These are phyloP conservation scores for Labia minor DNA, from an alignment of 2,888 invertebrate species.

Conservation along the genomic window DNA sequence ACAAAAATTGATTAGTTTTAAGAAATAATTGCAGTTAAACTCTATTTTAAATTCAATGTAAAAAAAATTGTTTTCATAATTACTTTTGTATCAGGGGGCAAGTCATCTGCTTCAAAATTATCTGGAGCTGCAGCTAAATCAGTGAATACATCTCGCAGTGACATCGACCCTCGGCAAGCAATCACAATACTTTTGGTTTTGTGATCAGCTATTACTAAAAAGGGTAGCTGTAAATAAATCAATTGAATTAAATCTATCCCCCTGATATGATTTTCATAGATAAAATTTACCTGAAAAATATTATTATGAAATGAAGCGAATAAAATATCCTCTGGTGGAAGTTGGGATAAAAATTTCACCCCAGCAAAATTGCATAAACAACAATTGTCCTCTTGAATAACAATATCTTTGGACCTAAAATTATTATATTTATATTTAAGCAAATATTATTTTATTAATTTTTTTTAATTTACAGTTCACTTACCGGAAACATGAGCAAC, in stretches of 20 bases:
- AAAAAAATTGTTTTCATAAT: no score
- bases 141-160: constrained; percentile 72
- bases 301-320: constrained; percentile 79
- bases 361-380: constrained; percentile 80
- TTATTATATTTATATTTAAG: neutral
- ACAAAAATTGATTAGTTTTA: no score
- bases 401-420: constrained; percentile 40
- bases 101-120: constrained; percentile 56
- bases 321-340: constrained; percentile 67
- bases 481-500: constrained; percentile 61
- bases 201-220: constrained; percentile 76
- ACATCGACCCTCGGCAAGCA: constrained; percentile 75
- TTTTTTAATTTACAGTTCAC: neutral
- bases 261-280: no score
- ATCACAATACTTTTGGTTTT: constrained; percentile 68
- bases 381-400: constrained; percentile 79
- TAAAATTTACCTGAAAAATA: constrained; percentile 58
- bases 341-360: constrained; percentile 63
- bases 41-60: no score
- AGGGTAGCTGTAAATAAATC: constrained; percentile 71
- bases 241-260: no score
- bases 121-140: constrained; percentile 69
- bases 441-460: neutral
- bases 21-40: no score
- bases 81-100: constrained; percentile 52